Evolutionary conservation across 2,113 vertebrate genomes (phyloP), one percentile per base, ranked within the genome.

Genomic region (Puntigrus tetrazona): DNA sequence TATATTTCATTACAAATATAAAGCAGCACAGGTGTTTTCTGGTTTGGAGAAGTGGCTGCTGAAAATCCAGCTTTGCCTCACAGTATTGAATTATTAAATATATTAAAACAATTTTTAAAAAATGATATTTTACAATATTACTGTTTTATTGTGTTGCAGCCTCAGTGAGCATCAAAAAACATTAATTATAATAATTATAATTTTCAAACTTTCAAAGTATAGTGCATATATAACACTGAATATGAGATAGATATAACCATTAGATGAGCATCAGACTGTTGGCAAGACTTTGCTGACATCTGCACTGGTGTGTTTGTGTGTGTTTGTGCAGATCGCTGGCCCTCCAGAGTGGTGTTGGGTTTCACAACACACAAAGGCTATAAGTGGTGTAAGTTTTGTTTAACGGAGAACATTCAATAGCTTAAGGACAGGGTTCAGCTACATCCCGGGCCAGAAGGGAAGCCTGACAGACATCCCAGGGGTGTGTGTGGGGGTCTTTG

Each of bases 311-410:
- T 81, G 59, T 65, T 34, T 67, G 43, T 82, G 45, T 83, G 52
- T 83, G 45, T 50, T 52, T 76, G 57, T n/a, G 85, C 78, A 77
- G 41, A 80, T 82, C 82, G 74, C 70, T 38, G 43, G 75, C 74
- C 50, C 82, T 80, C 73, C 43, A 80, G 43, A 61, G 69, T 81
- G 82, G 84, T 89, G 77, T 89, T 78, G 65, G 36, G 78, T 91
- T 86, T 80, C 85, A 57, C 27, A 47, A 50, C 61, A 82, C 69
- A 86, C 78, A 84, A 85, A 84, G 73, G 57, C 52, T 55, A 59
- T 84, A 86, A 84, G 67, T 82, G 84, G 38, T 52, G 38, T 78
- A 41, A 83, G 41, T 55, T 74, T 87, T 87, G 72, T 87, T 88
- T 85, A 87, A 78, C 69, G 41, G 25, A 70, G 81, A 78, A 79